Percentiles rank a stretch among this genome's conserved stretches.
Conservation (phyloP, 2,113 vertebrate species). For the Oreochromis niloticus region DNA sequence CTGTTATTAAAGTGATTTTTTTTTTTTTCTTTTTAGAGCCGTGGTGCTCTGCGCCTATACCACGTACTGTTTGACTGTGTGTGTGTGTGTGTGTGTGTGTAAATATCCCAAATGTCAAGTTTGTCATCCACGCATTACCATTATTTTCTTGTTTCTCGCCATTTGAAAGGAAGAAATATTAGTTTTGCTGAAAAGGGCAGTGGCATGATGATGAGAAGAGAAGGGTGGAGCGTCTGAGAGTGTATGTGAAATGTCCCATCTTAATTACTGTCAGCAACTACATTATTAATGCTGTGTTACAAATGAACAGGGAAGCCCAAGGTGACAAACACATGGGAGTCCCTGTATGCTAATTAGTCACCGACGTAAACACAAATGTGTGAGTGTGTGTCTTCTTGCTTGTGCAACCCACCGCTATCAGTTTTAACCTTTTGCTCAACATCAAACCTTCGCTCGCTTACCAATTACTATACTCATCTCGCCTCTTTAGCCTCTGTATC, state of each 20-base stretch:
- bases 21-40: neutral
- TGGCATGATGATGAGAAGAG: neutral
- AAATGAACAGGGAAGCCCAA: slow-evolving; percentile 46
- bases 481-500: slow-evolving; percentile 44
- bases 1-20: fast-evolving
- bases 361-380: slow-evolving; percentile 1
- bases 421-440: neutral
- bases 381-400: neutral
- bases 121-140: neutral
- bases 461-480: slow-evolving; percentile 54
- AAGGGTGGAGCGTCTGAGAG: neutral
- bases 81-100: neutral
- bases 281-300: slow-evolving; percentile 54
- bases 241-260: neutral
- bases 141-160: neutral
- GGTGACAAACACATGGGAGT: slow-evolving; percentile 36
- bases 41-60: neutral
- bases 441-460: slow-evolving; percentile 10
- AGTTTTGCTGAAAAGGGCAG: neutral
- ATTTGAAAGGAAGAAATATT: neutral
- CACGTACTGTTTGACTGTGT: neutral
- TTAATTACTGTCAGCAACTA: neutral
- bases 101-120: neutral
- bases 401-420: neutral
- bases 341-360: slow-evolving; percentile 48